Conservation (phyloP, 2,888 invertebrate genomes). For the Silvanus unidentatus region DNA sequence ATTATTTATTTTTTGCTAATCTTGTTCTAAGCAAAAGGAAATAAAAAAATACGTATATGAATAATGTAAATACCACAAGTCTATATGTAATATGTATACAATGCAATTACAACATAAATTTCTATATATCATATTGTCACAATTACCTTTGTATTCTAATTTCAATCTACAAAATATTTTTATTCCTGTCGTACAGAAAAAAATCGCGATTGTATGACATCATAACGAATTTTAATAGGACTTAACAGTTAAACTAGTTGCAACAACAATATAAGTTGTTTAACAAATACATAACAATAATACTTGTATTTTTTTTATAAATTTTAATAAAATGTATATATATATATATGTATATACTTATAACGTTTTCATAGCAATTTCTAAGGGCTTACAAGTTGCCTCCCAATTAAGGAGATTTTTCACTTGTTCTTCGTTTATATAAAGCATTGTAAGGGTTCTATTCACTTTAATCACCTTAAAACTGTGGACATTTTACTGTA, state of each 20-base stretch:
- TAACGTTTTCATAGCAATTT: constrained; percentile 43
- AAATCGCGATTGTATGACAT: too few species aligned
- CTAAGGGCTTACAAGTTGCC: constrained; percentile 42
- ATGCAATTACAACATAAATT: constrained; percentile 2
- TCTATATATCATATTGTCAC: not conserved
- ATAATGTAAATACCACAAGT: constrained; percentile 1
- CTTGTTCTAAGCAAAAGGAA: not conserved
- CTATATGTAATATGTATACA: constrained; percentile 1
- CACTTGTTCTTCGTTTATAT: constrained; percentile 39
- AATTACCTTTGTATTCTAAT: constrained; percentile 1
- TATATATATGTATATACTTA: too few species aligned
- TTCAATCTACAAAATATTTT: too few species aligned
- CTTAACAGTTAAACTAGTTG: too few species aligned
- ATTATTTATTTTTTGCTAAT: not conserved
- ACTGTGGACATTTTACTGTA: too few species aligned
- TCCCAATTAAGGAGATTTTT: constrained; percentile 43
- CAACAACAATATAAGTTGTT: too few species aligned
- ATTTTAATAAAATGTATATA: too few species aligned
- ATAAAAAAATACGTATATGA: not conserved
- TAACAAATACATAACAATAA: too few species aligned
- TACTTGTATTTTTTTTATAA: too few species aligned
- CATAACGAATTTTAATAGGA: too few species aligned
- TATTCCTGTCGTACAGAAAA: too few species aligned
- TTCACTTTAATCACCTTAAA: constrained; percentile 5
- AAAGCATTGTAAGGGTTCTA: too few species aligned